Conservation (phyloP, 2,113 vertebrate genomes). For the Plecotus auritus region DNA sequence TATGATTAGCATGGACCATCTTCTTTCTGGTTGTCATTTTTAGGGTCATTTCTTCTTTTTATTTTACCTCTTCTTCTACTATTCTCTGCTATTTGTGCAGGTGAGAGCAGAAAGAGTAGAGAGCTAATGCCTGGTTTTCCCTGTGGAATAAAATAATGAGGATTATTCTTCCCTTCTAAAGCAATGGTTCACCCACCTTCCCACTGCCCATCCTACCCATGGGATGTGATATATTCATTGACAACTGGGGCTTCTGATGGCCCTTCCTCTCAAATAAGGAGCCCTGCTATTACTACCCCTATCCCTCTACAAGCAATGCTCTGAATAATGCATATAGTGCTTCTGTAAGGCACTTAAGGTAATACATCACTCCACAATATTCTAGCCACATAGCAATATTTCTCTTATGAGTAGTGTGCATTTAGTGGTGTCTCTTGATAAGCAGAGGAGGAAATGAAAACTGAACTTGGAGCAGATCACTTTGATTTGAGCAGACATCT, state of each 20-base stretch:
- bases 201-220: too few species aligned
- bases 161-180: not conserved
- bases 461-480: not conserved
- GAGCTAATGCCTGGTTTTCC: not conserved
- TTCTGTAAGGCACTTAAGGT: not conserved
- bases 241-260: not conserved
- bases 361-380: not conserved
- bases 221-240: rapidly evolving
- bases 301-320: not conserved
- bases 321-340: not conserved
- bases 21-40: not conserved
- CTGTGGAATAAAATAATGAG: not conserved
- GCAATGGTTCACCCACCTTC: not conserved
- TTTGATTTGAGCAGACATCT: not conserved
- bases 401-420: not conserved
- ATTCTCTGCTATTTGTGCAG: not conserved
- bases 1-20: not conserved
- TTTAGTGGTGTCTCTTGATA: not conserved
- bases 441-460: not conserved
- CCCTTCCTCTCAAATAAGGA: not conserved
- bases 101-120: not conserved
- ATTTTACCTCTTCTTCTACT: not conserved
- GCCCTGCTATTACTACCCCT: not conserved
- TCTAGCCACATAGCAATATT: not conserved
- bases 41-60: not conserved